Evolutionary conservation across 1,140 invertebrate genomes (phyloP).

Genomic region (Caerostris darwini): DNA sequence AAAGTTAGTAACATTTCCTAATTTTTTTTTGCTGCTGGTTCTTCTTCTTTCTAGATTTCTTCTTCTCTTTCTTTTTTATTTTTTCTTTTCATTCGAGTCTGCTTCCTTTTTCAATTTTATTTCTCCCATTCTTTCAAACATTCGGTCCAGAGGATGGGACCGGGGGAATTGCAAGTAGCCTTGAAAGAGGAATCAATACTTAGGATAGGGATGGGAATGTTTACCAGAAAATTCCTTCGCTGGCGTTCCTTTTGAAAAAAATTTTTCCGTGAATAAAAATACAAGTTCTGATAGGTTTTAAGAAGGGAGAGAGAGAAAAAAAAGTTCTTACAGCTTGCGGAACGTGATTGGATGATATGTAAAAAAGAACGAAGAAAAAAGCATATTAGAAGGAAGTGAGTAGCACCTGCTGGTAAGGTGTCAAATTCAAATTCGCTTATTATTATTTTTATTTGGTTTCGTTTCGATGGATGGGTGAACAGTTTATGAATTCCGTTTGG

Average conservation of each 20-base stretch:
- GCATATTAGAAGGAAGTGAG: background rate
- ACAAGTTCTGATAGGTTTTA: slow-evolving; percentile 73
- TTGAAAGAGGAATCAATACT: slow-evolving; percentile 71
- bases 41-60: background rate
- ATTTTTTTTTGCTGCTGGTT: background rate
- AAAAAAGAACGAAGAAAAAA: background rate
- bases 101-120: slow-evolving; percentile 54
- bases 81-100: background rate
- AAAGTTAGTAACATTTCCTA: slow-evolving; percentile 74
- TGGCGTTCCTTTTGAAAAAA: slow-evolving; percentile 44
- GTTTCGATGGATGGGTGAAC: slow-evolving; percentile 18
- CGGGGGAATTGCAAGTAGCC: slow-evolving; percentile 5
- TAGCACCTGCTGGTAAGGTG: slow-evolving; percentile 54
- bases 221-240: slow-evolving; percentile 65
- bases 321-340: background rate
- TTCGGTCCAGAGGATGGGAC: background rate
- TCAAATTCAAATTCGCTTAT: slow-evolving; percentile 49
- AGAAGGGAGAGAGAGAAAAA: slow-evolving; percentile 9
- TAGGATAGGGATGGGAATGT: slow-evolving; percentile 52
- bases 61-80: background rate
- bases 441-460: slow-evolving; percentile 26
- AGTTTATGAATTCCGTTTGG: slow-evolving; percentile 20
- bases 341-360: background rate
- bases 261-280: slow-evolving; percentile 60
- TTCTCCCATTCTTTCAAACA: slow-evolving; percentile 59